Evolutionary conservation across 2,888 invertebrate genomes (phyloP).

Genomic region (Cryptocheilus praepositus): DNA sequence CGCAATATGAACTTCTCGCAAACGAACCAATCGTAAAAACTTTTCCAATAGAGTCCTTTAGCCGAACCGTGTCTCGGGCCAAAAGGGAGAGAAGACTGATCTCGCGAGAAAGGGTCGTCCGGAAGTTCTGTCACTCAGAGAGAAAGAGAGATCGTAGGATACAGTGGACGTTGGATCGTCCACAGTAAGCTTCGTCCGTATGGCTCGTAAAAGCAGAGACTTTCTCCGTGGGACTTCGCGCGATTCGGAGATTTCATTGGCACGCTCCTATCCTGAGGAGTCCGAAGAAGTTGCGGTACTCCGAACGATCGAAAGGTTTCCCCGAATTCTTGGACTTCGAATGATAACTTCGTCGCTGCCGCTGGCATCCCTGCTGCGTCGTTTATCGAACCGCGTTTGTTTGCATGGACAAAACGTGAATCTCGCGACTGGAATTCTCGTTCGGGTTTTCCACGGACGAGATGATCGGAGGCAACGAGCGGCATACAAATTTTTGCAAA

Average conservation of each 20-base stretch:
- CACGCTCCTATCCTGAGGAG: conserved; percentile 33
- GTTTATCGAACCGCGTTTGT: too few relatives aligned
- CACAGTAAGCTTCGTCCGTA: conserved; percentile 49
- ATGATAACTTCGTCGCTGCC: too few relatives aligned
- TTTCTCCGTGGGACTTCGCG: conserved; percentile 27
- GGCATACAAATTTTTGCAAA: too few relatives aligned
- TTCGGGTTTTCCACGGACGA: too few relatives aligned
- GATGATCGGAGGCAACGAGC: too few relatives aligned
- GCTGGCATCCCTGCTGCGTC: too few relatives aligned
- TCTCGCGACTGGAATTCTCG: too few relatives aligned
- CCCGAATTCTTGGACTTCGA: too few relatives aligned
- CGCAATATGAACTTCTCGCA: conserved; percentile 38
- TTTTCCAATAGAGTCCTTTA: conserved; percentile 58
- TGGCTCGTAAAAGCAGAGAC: conserved; percentile 52
- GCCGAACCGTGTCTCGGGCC: conserved; percentile 33
- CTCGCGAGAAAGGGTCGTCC: conserved; percentile 5
- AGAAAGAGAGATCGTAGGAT: conserved; percentile 13
- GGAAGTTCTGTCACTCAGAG: conserved; percentile 15
- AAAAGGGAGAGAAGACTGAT: neutral
- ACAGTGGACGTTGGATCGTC: conserved; percentile 34
- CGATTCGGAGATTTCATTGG: conserved; percentile 51
- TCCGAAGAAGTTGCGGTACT: conserved; percentile 35
- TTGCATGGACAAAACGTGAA: too few relatives aligned
- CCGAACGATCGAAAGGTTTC: conserved; percentile 41
- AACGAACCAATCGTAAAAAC: conserved; percentile 60